Percentiles rank a stretch among this genome's conserved stretches.
phyloP scores from a whole-genome alignment of 1,140 invertebrate species.

The Psix sp. region DNA sequence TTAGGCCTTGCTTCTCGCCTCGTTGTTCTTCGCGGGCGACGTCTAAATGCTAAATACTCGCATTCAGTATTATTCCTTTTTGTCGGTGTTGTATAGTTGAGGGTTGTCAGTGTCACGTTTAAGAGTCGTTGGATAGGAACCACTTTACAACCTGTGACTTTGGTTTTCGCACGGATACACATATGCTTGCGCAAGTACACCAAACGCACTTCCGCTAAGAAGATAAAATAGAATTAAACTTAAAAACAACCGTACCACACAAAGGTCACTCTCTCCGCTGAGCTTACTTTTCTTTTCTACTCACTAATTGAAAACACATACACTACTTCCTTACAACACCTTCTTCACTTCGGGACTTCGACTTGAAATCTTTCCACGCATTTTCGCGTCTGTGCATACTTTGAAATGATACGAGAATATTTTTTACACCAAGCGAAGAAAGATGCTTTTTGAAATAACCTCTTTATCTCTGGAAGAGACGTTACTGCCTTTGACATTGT shows the following conservation, averaged over 20 bases:
- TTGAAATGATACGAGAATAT: conserved; percentile 18
- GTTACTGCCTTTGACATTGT: conserved; percentile 31
- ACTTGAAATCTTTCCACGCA: conserved; percentile 30
- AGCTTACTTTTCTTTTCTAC: neutral
- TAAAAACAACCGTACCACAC: conserved; percentile 29
- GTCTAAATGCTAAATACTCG: conserved; percentile 57
- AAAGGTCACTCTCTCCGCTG: too few species aligned
- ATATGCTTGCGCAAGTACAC: conserved; percentile 38
- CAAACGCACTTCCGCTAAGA: conserved; percentile 35
- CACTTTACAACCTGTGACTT: conserved; percentile 45
- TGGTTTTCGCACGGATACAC: conserved; percentile 47
- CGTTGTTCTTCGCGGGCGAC: conserved; percentile 34
- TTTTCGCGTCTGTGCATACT: conserved; percentile 33
- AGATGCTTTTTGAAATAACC: conserved; percentile 23
- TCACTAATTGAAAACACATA: conserved; percentile 4
- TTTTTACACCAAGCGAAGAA: conserved; percentile 45
- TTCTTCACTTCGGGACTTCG: conserved; percentile 18
- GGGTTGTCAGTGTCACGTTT: conserved; percentile 61
- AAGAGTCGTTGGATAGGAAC: conserved; percentile 58
- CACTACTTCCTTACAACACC: conserved; percentile 27
- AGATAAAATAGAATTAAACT: conserved; percentile 23
- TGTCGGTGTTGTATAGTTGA: conserved; percentile 39
- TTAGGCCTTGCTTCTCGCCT: conserved; percentile 19
- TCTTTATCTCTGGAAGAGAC: conserved; percentile 38
- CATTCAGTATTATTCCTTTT: conserved; percentile 62